These are phyloP conservation scores for Rhinichthys klamathensis DNA, from an alignment of 2,113 vertebrate species.

Conservation along the genomic window DNA sequence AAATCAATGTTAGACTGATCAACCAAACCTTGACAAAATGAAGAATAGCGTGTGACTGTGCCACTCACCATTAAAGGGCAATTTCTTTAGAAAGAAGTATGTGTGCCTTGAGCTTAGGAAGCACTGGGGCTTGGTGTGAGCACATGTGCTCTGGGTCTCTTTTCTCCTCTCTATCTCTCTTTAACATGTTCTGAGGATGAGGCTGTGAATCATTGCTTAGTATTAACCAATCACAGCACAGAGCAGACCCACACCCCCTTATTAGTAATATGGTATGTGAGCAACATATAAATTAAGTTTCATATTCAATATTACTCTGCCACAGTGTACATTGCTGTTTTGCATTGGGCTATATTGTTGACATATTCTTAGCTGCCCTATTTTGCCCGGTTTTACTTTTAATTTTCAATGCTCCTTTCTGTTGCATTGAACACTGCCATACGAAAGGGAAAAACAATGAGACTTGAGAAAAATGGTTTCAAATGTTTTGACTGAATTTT, in stretches of 20 bases:
- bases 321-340: conserved; percentile 39
- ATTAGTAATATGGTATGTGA: background rate
- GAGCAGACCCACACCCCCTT: conserved; percentile 16
- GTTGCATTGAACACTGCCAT: background rate
- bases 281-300: conserved; percentile 35
- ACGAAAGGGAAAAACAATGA: background rate
- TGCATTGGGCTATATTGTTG: background rate
- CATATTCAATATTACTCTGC: conserved; percentile 38
- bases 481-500: background rate
- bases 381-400: background rate
- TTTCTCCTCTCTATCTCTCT: background rate
- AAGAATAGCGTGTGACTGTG: too few species aligned
- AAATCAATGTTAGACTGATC: too few species aligned
- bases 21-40: too few species aligned
- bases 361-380: background rate
- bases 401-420: background rate
- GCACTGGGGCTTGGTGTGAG: background rate
- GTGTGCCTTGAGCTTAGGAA: background rate
- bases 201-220: conserved; percentile 1
- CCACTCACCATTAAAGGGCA: background rate
- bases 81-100: background rate
- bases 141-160: background rate
- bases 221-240: conserved; percentile 50
- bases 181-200: background rate
- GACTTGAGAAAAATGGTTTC: background rate